Percentiles rank a stretch among this genome's conserved stretches.
Evolutionary conservation across 2,113 vertebrate genomes (phyloP).

Genomic region (Microtus pennsylvanicus): DNA sequence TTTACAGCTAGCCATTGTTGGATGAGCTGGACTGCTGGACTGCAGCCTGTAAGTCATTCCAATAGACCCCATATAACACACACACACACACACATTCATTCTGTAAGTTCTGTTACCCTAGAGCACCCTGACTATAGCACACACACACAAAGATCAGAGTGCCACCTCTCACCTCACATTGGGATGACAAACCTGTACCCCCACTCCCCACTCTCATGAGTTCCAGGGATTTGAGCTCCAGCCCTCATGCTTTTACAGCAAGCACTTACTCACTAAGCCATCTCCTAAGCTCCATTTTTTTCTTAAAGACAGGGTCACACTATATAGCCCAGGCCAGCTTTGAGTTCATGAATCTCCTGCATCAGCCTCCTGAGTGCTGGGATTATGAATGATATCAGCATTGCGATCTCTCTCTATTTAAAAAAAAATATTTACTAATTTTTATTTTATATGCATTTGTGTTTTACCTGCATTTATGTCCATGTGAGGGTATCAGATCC

Average conservation of each 20-base stretch:
- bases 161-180: neutral
- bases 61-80: neutral
- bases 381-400: neutral
- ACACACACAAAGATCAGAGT: neutral
- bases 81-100: too few relatives aligned
- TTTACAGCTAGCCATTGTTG: neutral
- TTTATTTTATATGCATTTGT: neutral
- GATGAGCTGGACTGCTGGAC: neutral
- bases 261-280: neutral
- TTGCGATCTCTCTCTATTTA: neutral
- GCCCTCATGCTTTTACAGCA: neutral
- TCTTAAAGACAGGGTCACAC: neutral
- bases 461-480: neutral
- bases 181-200: neutral
- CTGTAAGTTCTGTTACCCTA: neutral
- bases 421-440: neutral
- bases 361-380: neutral
- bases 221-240: neutral
- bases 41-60: neutral
- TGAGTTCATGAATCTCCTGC: neutral
- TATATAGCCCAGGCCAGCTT: neutral
- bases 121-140: neutral
- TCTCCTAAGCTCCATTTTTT: neutral
- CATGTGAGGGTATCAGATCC: neutral
- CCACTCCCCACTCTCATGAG: neutral